Evolutionary conservation across 2,888 invertebrate genomes (phyloP).

Genomic region (Nomada ferruginata): DNA sequence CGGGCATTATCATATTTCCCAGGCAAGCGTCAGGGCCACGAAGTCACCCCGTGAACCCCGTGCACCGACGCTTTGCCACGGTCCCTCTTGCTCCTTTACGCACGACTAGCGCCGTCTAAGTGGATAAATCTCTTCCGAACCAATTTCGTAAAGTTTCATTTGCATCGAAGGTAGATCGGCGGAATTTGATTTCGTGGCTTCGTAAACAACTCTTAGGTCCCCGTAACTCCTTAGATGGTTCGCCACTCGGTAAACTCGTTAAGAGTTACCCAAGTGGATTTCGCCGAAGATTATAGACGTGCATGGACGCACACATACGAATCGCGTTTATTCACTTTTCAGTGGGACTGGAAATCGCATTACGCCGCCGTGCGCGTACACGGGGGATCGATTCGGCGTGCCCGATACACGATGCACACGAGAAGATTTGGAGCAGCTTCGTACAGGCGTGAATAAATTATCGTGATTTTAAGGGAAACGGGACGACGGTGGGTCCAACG

Average conservation of each 20-base stretch:
- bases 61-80: conserved; percentile 27
- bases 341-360: conserved; percentile 9
- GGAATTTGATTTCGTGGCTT: conserved; percentile 74
- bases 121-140: conserved; percentile 78
- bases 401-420: background rate
- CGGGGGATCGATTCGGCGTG: background rate
- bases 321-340: conserved; percentile 35
- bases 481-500: conserved; percentile 9
- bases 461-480: conserved; percentile 1
- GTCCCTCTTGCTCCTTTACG: conserved; percentile 63
- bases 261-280: conserved; percentile 61
- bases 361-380: background rate
- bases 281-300: conserved; percentile 44
- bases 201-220: conserved; percentile 74
- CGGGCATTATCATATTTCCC: conserved; percentile 79
- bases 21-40: conserved; percentile 64
- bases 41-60: conserved; percentile 56
- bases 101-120: conserved; percentile 71
- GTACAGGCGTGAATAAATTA: conserved; percentile 37
- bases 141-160: conserved; percentile 80
- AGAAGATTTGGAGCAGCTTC: conserved; percentile 26
- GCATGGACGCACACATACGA: background rate
- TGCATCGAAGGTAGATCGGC: conserved; percentile 74
- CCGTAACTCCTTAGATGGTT: conserved; percentile 57
- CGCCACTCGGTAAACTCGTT: conserved; percentile 64